A percentile compares a stretch with the other conserved stretches of the same genome.
Evolutionary conservation across 1,140 invertebrate species (phyloP).

Genomic region (Myzus persicae): DNA sequence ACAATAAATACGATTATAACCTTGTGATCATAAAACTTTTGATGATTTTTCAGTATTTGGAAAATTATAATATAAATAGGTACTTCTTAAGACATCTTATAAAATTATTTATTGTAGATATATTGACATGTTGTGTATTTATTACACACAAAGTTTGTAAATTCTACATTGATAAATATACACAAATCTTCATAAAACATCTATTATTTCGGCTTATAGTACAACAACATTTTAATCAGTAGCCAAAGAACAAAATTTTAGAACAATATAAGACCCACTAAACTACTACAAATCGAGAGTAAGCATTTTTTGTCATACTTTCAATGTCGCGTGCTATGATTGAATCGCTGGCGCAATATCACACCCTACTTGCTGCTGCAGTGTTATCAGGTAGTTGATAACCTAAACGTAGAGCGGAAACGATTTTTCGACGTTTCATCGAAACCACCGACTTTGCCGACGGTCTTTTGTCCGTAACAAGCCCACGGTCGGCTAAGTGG

Average conservation of each 20-base stretch:
- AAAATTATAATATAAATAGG: too few relatives aligned
- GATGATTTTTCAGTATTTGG: too few relatives aligned
- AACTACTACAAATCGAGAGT: neutral
- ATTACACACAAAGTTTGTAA: neutral
- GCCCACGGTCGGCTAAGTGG: neutral
- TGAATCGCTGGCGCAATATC: neutral
- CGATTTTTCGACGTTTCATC: neutral
- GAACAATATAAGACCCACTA: neutral
- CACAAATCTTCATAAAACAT: neutral
- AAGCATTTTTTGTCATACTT: neutral
- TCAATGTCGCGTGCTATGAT: neutral
- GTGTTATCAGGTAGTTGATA: neutral
- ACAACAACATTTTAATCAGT: neutral
- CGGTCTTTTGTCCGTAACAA: slow-evolving; percentile 28
- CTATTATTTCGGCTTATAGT: neutral
- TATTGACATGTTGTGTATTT: neutral
- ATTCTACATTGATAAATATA: neutral
- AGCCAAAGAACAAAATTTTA: neutral
- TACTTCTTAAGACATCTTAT: too few relatives aligned
- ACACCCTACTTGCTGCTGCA: neutral
- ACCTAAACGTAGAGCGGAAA: neutral
- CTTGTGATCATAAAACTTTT: too few relatives aligned
- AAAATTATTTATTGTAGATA: too few relatives aligned
- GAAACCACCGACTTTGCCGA: neutral
- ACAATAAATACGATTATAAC: too few relatives aligned